Conservation (phyloP, 2,888 invertebrate species). For the Philaethria dido region DNA sequence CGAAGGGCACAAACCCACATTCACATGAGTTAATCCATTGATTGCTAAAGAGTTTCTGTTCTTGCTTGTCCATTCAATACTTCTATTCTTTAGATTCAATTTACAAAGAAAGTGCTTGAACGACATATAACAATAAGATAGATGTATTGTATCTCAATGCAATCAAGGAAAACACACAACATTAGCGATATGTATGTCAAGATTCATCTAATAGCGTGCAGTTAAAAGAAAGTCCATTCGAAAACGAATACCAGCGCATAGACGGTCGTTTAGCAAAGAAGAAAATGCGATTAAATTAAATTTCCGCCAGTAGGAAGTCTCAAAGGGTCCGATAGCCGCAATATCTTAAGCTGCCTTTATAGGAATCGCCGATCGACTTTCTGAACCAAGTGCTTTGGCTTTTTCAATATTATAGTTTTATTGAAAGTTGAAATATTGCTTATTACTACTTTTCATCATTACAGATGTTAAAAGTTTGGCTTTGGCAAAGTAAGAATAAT, state of each 20-base stretch:
- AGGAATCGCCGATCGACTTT: conserved; percentile 59
- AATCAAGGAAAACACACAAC: conserved; percentile 1
- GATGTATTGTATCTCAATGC: neutral
- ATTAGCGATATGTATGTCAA: conserved; percentile 38
- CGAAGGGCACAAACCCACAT: too few relatives aligned
- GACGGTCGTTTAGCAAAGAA: conserved; percentile 65
- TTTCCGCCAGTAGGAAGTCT: conserved; percentile 72
- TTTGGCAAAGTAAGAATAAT: neutral
- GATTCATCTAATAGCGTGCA: conserved; percentile 41
- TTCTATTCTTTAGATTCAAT: neutral
- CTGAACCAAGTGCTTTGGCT: conserved; percentile 42
- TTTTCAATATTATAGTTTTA: conserved; percentile 35
- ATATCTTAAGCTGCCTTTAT: conserved; percentile 71
- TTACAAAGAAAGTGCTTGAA: neutral
- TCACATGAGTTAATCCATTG: too few relatives aligned
- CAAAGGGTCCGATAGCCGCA: conserved; percentile 77
- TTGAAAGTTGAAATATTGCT: conserved; percentile 28
- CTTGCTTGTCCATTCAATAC: too few relatives aligned
- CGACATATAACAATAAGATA: neutral
- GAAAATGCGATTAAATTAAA: conserved; percentile 81
- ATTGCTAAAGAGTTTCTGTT: too few relatives aligned
- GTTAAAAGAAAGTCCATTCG: conserved; percentile 54
- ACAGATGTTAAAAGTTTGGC: neutral
- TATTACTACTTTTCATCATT: conserved; percentile 3
- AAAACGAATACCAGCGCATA: conserved; percentile 60